phyloP scores from a whole-genome alignment of 2,113 vertebrate genomes.

The Gymnogyps californianus region DNA sequence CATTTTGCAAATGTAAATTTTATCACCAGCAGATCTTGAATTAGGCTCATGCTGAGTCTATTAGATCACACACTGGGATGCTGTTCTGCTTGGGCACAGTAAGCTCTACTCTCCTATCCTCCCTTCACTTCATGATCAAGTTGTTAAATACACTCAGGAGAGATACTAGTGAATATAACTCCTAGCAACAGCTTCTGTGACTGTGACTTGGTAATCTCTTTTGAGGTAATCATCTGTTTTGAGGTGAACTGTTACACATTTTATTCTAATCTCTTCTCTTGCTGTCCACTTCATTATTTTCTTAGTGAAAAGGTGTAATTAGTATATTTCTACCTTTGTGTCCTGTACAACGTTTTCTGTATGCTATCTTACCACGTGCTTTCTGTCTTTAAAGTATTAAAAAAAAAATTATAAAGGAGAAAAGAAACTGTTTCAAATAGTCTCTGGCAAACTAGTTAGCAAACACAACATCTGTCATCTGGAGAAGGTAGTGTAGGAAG shows the following conservation, averaged over 20 bases:
- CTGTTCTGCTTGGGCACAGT: not conserved
- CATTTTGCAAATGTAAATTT: not conserved
- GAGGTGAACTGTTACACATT: not conserved
- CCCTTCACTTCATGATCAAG: not conserved
- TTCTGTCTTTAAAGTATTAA: not conserved
- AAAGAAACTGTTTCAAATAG: not conserved
- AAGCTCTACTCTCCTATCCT: not conserved
- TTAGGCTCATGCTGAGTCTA: not conserved
- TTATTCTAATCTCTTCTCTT: not conserved
- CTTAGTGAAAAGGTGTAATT: not conserved
- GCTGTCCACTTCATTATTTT: not conserved
- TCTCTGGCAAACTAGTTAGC: not conserved
- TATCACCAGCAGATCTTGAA: not conserved
- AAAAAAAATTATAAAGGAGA: not conserved
- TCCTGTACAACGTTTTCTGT: not conserved
- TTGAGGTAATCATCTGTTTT: not conserved
- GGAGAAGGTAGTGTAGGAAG: not conserved
- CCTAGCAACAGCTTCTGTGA: not conserved
- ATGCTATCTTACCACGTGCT: not conserved
- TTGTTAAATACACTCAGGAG: not conserved
- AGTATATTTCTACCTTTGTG: not conserved
- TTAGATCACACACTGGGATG: not conserved
- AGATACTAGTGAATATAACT: not conserved
- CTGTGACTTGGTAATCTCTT: not conserved
- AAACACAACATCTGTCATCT: not conserved